Conservation (phyloP, 2,888 invertebrate genomes). For the Zootermopsis nevadensis region DNA sequence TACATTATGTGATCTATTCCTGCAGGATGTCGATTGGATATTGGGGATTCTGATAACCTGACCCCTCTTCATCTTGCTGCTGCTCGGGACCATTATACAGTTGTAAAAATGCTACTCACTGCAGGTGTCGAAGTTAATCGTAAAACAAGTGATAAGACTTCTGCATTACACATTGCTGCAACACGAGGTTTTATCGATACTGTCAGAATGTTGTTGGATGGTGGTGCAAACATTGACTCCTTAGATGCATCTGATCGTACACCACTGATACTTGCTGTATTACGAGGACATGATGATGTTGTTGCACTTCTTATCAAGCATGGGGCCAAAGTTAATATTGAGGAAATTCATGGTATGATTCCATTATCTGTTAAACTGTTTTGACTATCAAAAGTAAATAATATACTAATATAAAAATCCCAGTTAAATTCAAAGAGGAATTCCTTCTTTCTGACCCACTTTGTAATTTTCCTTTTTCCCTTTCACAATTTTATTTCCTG, state of each 20-base stretch:
- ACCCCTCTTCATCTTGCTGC: slow-evolving; percentile 78
- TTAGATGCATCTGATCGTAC: slow-evolving; percentile 70
- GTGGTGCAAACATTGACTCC: slow-evolving; percentile 70
- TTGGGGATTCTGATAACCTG: slow-evolving; percentile 73
- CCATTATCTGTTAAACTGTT: too few relatives aligned
- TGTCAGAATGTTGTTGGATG: slow-evolving; percentile 68
- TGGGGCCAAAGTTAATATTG: slow-evolving; percentile 63
- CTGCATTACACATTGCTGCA: slow-evolving; percentile 73
- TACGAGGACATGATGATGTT: slow-evolving; percentile 61
- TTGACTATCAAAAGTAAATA: too few relatives aligned
- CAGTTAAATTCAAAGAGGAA: too few relatives aligned
- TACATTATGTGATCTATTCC: slow-evolving; percentile 53
- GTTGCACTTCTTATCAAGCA: slow-evolving; percentile 60
- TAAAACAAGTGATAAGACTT: slow-evolving; percentile 71
- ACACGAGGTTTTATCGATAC: slow-evolving; percentile 68
- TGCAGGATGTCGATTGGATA: slow-evolving; percentile 72
- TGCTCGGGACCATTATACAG: slow-evolving; percentile 68
- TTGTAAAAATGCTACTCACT: slow-evolving; percentile 60
- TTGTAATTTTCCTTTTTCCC: too few relatives aligned
- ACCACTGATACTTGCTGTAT: slow-evolving; percentile 64
- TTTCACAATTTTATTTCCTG: too few relatives aligned
- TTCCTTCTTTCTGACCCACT: too few relatives aligned
- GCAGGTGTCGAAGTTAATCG: slow-evolving; percentile 70
- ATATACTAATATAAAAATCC: too few relatives aligned
- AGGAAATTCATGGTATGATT: slow-evolving; percentile 73